Evolutionary conservation across 2,113 vertebrate species (phyloP), one percentile per base, ranked within the genome.

Genomic region (Daboia siamensis): DNA sequence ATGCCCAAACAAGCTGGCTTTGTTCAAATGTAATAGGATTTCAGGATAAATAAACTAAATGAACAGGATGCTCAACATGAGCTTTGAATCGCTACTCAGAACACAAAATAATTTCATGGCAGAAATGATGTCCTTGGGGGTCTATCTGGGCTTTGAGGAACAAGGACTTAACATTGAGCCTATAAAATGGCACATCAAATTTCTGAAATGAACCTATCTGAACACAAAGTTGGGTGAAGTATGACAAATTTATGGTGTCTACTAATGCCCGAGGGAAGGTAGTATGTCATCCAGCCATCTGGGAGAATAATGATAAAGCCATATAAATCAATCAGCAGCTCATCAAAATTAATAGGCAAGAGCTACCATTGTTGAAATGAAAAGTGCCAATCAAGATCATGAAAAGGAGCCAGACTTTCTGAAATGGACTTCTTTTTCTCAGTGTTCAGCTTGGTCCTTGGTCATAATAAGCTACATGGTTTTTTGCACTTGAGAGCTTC

Each of bases 101-200:
- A 57, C 90, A 91, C 0, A 29, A 91, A 84, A 44, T 86, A 15
- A 2, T 52, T 91, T 91, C 90, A 90, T 61, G 91, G 69, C 29
- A 86, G 11, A 11, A 88, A 9, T 33, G 24, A 57, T 59, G 57
- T 92, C 56, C 24, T 80, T 5, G 39, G 0, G 23, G 23, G 46
- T 5, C 1, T n/a, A 24, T 3, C 24, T 26, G 29, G 51, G 6
- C 10, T 51, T 91, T 90, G 20, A 0, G 0, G 0, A 12, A 1
- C 0, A 0, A 1, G 2, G 21, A 2, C 0, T 26, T 90, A 87
- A 86, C 39, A 2, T 1, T 57, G 51, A 39, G 64, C 90, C 90
- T 80, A 64, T 39, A 26, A 55, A 59, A 54, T 51, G 29, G 33
- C 33, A 80, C 74, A 80, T 44, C 74, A 80, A 21, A 80, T 80